These are phyloP conservation scores for Colossoma macropomum DNA, from an alignment of 2,113 vertebrate species.

Conservation along the genomic window DNA sequence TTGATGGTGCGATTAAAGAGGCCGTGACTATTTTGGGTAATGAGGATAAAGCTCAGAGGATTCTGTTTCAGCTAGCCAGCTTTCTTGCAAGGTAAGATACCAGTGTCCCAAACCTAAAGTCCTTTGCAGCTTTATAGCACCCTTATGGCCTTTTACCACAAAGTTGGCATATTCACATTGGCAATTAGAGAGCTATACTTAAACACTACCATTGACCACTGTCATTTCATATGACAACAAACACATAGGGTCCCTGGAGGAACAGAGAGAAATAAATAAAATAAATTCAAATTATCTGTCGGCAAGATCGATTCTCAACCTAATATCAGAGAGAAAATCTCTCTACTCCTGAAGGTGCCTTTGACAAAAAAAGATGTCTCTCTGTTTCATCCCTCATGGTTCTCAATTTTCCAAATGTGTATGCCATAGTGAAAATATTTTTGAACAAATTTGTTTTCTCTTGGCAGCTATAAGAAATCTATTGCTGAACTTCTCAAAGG, in stretches of 20 bases:
- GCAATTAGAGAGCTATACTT: background rate
- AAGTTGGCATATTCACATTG: background rate
- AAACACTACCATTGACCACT: background rate
- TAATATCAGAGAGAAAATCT: background rate
- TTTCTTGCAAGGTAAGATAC: slow-evolving; percentile 80
- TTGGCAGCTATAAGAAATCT: slow-evolving; percentile 80
- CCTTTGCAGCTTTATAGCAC: background rate
- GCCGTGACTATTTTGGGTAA: slow-evolving; percentile 67
- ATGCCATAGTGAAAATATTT: background rate
- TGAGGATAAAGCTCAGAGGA: slow-evolving; percentile 50
- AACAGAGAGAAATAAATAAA: background rate
- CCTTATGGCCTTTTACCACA: background rate
- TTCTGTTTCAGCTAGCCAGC: slow-evolving; percentile 72
- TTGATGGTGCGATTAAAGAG: slow-evolving; percentile 67
- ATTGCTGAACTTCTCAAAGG: slow-evolving; percentile 81
- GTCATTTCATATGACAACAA: background rate
- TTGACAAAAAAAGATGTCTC: background rate
- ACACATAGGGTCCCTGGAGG: background rate
- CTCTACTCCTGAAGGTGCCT: too few species aligned
- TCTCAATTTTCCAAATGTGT: background rate
- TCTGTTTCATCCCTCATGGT: background rate
- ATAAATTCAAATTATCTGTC: background rate
- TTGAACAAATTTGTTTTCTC: background rate
- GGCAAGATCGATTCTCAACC: background rate
- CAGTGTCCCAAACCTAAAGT: background rate